phyloP scores from a whole-genome alignment of 2,113 vertebrate genomes.

The Probosciger aterrimus region DNA sequence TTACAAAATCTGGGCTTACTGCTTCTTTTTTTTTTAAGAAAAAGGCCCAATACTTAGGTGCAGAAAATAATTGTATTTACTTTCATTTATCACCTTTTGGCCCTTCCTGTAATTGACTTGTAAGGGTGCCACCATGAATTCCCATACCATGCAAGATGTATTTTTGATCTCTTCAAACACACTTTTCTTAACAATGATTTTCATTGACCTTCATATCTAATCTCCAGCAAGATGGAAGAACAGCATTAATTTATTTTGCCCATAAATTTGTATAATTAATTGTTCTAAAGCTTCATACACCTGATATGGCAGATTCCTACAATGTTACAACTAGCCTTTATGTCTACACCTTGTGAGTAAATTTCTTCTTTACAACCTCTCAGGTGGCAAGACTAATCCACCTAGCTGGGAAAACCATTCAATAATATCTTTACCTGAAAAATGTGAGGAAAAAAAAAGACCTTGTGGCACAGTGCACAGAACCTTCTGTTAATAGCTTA shows the following conservation, averaged over 20 bases:
- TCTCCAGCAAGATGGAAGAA: background rate
- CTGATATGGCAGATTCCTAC: background rate
- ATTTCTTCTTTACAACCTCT: background rate
- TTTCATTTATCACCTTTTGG: background rate
- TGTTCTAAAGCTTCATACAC: fast-evolving
- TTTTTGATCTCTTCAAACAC: background rate
- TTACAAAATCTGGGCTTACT: background rate
- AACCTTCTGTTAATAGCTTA: background rate
- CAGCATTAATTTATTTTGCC: background rate
- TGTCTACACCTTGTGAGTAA: background rate
- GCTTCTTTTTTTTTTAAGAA: background rate
- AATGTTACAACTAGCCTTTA: background rate
- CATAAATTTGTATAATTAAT: background rate
- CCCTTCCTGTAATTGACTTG: background rate
- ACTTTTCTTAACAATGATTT: background rate
- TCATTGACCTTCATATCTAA: background rate
- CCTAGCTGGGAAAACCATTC: background rate
- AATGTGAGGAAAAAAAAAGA: background rate
- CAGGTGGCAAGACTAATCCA: background rate
- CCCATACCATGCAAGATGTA: background rate
- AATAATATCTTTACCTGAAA: background rate
- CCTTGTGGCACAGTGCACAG: background rate
- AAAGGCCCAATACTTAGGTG: background rate
- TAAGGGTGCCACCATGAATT: background rate
- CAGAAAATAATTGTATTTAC: background rate